Percentiles rank a stretch among this genome's conserved stretches.
These are phyloP conservation scores for Zenarchopterus dispar DNA, from an alignment of 2,797 vertebrate species.

Conservation along the genomic window DNA sequence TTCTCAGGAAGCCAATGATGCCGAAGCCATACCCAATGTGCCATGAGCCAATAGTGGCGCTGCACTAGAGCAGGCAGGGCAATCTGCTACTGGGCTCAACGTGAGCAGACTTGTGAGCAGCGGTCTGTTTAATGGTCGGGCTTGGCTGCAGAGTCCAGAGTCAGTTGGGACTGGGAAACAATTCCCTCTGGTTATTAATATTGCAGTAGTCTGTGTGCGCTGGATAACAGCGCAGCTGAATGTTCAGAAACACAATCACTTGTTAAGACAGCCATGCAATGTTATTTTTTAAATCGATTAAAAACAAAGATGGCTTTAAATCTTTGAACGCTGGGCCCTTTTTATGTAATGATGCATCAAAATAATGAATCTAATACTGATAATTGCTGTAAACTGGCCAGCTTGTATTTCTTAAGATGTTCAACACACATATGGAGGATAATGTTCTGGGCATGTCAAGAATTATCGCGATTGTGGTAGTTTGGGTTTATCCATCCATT, in stretches of 20 bases:
- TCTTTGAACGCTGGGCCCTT: background rate
- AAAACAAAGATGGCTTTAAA: conserved; percentile 3
- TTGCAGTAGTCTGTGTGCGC: conserved; percentile 33
- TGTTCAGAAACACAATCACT: conserved; percentile 24
- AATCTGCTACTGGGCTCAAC: conserved; percentile 61
- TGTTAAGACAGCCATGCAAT: conserved; percentile 12
- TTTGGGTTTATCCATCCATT: too few species aligned
- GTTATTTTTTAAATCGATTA: background rate
- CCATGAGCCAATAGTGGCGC: conserved; percentile 56
- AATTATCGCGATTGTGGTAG: too few species aligned
- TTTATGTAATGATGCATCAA: background rate
- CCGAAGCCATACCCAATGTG: conserved; percentile 57
- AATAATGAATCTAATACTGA: background rate
- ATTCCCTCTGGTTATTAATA: conserved; percentile 50
- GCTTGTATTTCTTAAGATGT: too few species aligned
- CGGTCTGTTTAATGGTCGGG: conserved; percentile 50
- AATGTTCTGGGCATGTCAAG: too few species aligned
- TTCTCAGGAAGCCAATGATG: conserved; percentile 69
- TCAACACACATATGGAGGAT: too few species aligned
- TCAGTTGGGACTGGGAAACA: conserved; percentile 28
- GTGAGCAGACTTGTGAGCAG: conserved; percentile 71
- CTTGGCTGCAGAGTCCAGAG: conserved; percentile 45
- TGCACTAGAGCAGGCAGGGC: conserved; percentile 54
- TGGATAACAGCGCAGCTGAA: conserved; percentile 25
- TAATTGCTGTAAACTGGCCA: background rate